Percentiles rank a stretch among this genome's conserved stretches.
Evolutionary conservation across 1,140 invertebrate species (phyloP).

Genomic region (Platorchestia sp.): DNA sequence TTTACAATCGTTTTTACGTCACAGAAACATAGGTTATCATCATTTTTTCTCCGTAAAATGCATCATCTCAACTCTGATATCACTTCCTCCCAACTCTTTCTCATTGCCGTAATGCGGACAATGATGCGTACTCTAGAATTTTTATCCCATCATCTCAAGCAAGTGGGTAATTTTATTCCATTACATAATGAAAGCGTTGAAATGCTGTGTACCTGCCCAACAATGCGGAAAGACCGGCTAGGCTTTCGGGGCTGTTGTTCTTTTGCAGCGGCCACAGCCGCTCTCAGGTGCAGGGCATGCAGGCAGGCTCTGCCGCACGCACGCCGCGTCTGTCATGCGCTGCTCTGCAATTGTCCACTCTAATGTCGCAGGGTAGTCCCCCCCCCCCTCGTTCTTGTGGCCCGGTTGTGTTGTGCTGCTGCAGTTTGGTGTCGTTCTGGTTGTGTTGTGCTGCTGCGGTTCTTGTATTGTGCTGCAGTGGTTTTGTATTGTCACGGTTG

Average conservation of each 20-base stretch:
- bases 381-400: neutral
- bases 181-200: neutral
- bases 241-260: neutral
- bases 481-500: neutral
- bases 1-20: neutral
- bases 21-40: neutral
- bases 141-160: neutral
- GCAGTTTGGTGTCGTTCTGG: neutral
- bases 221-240: neutral
- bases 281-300: neutral
- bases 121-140: neutral
- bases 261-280: neutral
- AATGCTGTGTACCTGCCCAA: neutral
- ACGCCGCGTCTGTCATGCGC: conserved; percentile 4
- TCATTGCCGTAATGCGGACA: neutral
- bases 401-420: neutral
- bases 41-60: neutral
- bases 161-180: conserved; percentile 4
- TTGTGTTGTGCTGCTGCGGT: neutral
- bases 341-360: neutral
- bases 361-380: neutral
- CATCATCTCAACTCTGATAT: neutral
- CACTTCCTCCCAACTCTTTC: neutral
- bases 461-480: neutral
- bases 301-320: neutral